Base-by-base conservation (phyloP, 2,113 vertebrate species). In the Holacanthus passer region DNA sequence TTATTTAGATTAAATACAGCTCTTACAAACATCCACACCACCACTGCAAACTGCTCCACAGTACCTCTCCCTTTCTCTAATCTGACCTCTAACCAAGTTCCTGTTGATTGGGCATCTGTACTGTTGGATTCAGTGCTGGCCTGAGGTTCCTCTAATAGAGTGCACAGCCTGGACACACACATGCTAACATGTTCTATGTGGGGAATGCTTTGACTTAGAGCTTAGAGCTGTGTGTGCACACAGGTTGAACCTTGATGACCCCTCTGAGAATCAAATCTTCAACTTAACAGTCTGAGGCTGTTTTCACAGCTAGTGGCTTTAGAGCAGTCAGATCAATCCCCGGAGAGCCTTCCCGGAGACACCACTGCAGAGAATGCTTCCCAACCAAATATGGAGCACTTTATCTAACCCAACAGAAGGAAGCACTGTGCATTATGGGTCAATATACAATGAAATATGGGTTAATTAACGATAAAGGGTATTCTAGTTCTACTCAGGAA, bases 71-170 rank as follows among this genome's bases (percentile, higher is more conserved):
- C 32, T 17, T 6, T 16, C 27, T 56, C 37, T 56, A n/a, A 63
- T 64, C 59, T 22, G 19, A 66, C n/a, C n/a, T 55, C 19, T 66
- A 20, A 77, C 68, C 62, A 29, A 41, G 16, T 12, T 48, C 64
- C 64, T 37, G 75, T n/a, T 58, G 64, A 39, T 14, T 27, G 47
- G 60, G 43, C 73, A 76, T 55, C 53, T 78, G 75, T 48, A 41
- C 32, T 41, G n/a, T 5, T 37, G 29, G 50, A n/a, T n/a, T 45
- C 39, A 47, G 37, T 32, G 50, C 19, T 20, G 20, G 39, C 27
- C 48, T n/a, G 48, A 41, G 56, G 47, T 31, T 53, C 35, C 60
- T 43, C n/a, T 39, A 19, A 24, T 10, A 19, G 22, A 22, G 45
- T 62, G 71, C 22, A 20, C 56, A 12, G 31, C 55, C 17, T 31